A percentile compares a stretch with the other conserved stretches of the same genome.
phyloP scores from a whole-genome alignment of 2,888 invertebrate genomes.

The Conus canariensis region DNA sequence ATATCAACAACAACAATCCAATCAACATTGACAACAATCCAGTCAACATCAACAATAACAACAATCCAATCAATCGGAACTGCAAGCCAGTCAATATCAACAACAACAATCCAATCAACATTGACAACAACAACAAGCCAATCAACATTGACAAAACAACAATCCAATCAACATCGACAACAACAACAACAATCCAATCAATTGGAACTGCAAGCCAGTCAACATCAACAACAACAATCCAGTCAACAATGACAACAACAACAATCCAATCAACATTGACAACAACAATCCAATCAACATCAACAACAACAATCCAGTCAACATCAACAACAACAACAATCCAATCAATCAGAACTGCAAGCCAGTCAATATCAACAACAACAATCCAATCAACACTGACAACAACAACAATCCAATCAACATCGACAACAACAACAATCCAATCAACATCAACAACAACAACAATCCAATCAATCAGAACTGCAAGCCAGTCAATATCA shows the following conservation, averaged over 20 bases:
- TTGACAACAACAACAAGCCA: background rate
- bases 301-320: too few species aligned
- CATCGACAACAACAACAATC: background rate
- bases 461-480: background rate
- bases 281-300: background rate
- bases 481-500: background rate
- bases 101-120: background rate
- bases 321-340: background rate
- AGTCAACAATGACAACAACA: too few species aligned
- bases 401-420: too few species aligned
- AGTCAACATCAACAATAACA: too few species aligned
- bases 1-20: too few species aligned
- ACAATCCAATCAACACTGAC: background rate
- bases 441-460: background rate
- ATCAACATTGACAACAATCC: too few species aligned
- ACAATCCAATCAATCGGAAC: too few species aligned
- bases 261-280: background rate
- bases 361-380: too few species aligned
- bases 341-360: too few species aligned
- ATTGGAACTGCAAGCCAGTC: background rate
- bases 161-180: background rate
- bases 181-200: background rate
- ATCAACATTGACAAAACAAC: too few species aligned
- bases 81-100: too few species aligned
- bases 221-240: background rate